Evolutionary conservation across 2,113 vertebrate genomes (phyloP).

Genomic region (Jaculus jaculus): DNA sequence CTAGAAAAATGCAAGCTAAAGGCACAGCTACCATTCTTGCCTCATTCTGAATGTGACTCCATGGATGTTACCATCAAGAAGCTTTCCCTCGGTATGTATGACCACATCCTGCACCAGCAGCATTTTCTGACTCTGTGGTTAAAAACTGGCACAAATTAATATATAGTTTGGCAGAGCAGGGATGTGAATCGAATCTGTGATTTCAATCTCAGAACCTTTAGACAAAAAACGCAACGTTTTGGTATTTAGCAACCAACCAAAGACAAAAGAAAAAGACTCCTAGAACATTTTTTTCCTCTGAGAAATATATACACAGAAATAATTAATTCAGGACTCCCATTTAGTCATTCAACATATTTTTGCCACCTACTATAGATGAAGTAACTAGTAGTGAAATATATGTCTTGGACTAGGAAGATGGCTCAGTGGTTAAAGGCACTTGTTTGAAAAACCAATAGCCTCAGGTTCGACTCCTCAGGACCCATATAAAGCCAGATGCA

Average conservation of each 20-base stretch:
- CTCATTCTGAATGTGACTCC: slow-evolving; percentile 53
- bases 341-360: neutral
- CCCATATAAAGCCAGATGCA: too few species aligned
- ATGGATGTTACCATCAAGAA: slow-evolving; percentile 61
- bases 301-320: neutral
- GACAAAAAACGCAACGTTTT: neutral
- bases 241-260: neutral
- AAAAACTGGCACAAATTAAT: slow-evolving; percentile 77
- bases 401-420: too few species aligned
- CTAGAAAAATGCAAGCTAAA: slow-evolving; percentile 56
- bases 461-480: too few species aligned
- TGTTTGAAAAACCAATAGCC: too few species aligned
- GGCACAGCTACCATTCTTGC: slow-evolving; percentile 47
- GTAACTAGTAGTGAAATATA: slow-evolving; percentile 14
- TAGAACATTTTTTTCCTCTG: neutral
- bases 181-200: slow-evolving; percentile 77
- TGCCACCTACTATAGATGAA: neutral
- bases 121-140: slow-evolving; percentile 80
- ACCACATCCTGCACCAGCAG: slow-evolving; percentile 82
- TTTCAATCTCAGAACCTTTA: slow-evolving; percentile 76
- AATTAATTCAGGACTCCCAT: neutral
- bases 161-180: slow-evolving; percentile 70
- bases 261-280: slow-evolving; percentile 9
- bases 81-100: slow-evolving; percentile 72
- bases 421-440: too few species aligned